Percentiles rank a stretch among this genome's conserved stretches.
phyloP scores from a whole-genome alignment of 2,888 invertebrate genomes.

The Stratiomys singularior region DNA sequence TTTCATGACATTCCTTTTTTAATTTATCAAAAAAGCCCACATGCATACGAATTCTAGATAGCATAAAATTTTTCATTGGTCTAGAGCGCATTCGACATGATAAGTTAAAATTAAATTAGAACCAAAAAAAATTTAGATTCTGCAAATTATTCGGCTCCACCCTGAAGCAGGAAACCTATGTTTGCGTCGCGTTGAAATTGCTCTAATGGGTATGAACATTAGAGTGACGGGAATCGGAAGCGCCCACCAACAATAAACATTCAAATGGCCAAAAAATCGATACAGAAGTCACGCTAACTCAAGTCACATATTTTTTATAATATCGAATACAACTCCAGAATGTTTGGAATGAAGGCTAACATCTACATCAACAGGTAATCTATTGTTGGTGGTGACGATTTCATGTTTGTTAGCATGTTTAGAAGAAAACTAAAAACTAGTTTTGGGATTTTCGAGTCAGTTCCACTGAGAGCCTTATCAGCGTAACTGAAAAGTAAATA shows the following conservation, averaged over 20 bases:
- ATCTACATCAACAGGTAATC: conserved; percentile 29
- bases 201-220: conserved; percentile 6
- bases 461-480: too few species aligned
- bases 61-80: too few species aligned
- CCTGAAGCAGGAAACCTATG: background rate
- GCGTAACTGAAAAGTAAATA: conserved; percentile 23
- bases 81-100: too few species aligned
- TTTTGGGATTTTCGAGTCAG: background rate
- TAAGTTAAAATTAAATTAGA: background rate
- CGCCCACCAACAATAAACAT: background rate
- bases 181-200: background rate
- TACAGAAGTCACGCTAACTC: conserved; percentile 26
- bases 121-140: background rate
- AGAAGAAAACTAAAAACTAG: background rate
- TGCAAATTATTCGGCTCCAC: background rate
- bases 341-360: conserved; percentile 19
- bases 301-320: background rate
- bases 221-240: conserved; percentile 9
- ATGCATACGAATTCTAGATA: too few species aligned
- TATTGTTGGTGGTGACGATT: conserved; percentile 38
- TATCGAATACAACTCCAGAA: background rate
- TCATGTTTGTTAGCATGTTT: background rate
- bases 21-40: too few species aligned
- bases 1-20: too few species aligned
- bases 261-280: conserved; percentile 20